phyloP scores from a whole-genome alignment of 1,140 invertebrate genomes.

The Apis cerana region DNA sequence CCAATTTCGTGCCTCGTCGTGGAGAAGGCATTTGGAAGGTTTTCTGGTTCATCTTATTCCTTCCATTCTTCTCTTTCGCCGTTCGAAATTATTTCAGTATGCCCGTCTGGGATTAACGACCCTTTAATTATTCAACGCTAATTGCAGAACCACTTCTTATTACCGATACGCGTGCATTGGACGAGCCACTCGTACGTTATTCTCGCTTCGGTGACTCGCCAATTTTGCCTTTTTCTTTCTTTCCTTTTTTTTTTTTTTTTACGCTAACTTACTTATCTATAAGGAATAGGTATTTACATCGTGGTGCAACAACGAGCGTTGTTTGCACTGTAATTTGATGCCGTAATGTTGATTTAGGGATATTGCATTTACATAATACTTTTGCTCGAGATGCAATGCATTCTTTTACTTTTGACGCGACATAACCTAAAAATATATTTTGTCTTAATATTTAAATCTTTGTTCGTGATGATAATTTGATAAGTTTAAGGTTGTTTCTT shows the following conservation, averaged over 20 bases:
- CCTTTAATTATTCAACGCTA: conserved; percentile 61
- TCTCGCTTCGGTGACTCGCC: conserved; percentile 25
- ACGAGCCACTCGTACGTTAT: conserved; percentile 34
- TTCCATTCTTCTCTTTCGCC: no score
- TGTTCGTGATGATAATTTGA: no score
- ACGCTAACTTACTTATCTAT: not conserved
- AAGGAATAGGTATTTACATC: no score
- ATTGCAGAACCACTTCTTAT: conserved; percentile 56
- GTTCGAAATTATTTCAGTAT: conserved; percentile 24
- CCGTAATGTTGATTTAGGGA: not conserved
- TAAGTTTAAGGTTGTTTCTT: no score
- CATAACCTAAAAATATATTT: no score
- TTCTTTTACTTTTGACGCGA: no score
- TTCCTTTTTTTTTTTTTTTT: not conserved
- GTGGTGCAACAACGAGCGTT: not conserved
- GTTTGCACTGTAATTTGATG: not conserved
- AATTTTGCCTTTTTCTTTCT: conserved; percentile 25
- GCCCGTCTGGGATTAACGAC: conserved; percentile 53
- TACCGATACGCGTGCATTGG: conserved; percentile 55
- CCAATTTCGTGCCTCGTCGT: conserved; percentile 14
- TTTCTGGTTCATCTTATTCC: conserved; percentile 21
- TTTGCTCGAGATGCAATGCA: no score
- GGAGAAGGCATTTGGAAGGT: not conserved
- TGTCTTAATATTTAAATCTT: no score
- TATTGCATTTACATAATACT: no score